Base-by-base conservation (phyloP, 2,797 vertebrate genomes). In the Takifugu rubripes region DNA sequence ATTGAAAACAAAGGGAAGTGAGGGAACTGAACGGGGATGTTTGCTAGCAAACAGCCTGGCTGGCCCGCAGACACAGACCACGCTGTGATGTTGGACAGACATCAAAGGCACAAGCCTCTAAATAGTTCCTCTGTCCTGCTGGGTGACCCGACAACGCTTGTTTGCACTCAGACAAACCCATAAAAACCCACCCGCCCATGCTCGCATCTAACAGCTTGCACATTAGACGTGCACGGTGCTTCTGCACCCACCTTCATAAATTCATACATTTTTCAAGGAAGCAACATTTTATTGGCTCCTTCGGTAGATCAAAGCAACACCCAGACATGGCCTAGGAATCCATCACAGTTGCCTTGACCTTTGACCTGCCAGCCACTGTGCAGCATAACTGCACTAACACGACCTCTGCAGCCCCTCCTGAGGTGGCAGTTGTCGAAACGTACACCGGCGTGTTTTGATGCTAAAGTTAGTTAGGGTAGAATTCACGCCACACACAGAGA, bases 91-190 rank as follows among this genome's bases (percentile, higher is more conserved):
- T 54, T 86, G 85, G 85, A 74, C 53, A 64, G 15, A 79, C 75
- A 75, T 87, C 77, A 87, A 78, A 85, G 78, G 48, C 70, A 63
- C 46, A 65, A 67, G 59, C 64, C 74, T 73, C 71, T 68, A 66
- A 55, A 81, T 72, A 73, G 68, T 71, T 80, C 81, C 66, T 77
- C 66, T 49, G 73, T 75, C 81, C 72, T 69, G 66, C 65, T 61
- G 68, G 52, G 74, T 81, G 72, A 84, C 72, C 72, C 79, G 75
- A 79, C 68, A 66, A 74, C 61, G 66, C 59, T 53, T 26, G 1
- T 64, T 70, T 71, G 70, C 57, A 74, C 71, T 79, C 63, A 61
- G 49, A 72, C 45, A 62, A 56, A 47, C 46, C 15, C 14, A 52
- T 66, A 31, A 49, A 47, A 58, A 46, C 43, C 42, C 26, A 49